These are phyloP conservation scores for Drosophila demipolita DNA, from an alignment of 2,888 invertebrate genomes.

Conservation along the genomic window DNA sequence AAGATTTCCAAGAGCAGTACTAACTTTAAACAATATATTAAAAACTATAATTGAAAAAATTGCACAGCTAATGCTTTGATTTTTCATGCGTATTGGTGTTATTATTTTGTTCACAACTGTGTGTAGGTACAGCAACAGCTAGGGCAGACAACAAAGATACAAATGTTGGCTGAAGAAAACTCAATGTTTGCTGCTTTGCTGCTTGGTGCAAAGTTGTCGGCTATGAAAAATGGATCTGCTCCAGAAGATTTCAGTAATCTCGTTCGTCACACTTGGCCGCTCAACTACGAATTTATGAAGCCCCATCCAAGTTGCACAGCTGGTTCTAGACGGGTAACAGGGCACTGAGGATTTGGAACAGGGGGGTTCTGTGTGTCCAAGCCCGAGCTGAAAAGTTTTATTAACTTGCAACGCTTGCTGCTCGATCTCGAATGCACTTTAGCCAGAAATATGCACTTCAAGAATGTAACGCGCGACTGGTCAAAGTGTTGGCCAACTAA, in stretches of 20 bases:
- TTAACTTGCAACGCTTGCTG: constrained; percentile 71
- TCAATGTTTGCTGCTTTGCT: constrained; percentile 39
- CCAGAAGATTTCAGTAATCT: constrained; percentile 85
- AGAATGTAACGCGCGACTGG: constrained; percentile 77
- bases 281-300: constrained; percentile 83
- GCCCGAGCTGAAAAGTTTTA: constrained; percentile 60
- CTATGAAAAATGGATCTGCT: constrained; percentile 84
- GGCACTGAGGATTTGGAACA: background rate
- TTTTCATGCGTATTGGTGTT: background rate
- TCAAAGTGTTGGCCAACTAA: constrained; percentile 58
- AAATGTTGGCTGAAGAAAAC: constrained; percentile 52
- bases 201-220: constrained; percentile 67
- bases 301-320: constrained; percentile 53
- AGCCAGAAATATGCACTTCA: constrained; percentile 63
- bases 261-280: constrained; percentile 84
- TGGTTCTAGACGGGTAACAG: constrained; percentile 33
- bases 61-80: background rate
- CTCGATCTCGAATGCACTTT: constrained; percentile 51
- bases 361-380: constrained; percentile 23
- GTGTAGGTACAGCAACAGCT: constrained; percentile 11
- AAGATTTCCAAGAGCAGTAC: background rate
- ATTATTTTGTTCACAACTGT: background rate
- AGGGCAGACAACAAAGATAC: constrained; percentile 28
- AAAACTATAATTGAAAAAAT: background rate
- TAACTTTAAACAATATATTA: background rate